phyloP scores from a whole-genome alignment of 2,888 invertebrate species.

The Eupeodes latifasciatus region DNA sequence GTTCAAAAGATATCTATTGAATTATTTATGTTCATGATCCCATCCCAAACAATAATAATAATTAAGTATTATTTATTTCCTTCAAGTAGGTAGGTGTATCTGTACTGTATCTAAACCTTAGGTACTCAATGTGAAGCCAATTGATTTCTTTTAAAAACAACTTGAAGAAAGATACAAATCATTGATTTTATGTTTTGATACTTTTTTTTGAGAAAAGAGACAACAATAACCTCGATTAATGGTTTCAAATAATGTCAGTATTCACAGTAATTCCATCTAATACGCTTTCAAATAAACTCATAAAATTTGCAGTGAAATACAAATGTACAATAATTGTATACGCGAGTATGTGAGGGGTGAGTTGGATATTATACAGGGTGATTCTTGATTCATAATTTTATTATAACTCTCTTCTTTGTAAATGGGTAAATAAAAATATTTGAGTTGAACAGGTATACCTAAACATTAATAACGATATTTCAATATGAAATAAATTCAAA shows the following conservation, averaged over 20 bases:
- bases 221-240: constrained; percentile 44
- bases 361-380: background rate
- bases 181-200: constrained; percentile 18
- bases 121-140: background rate
- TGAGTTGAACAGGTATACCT: too few species aligned
- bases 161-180: constrained; percentile 6
- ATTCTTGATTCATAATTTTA: background rate
- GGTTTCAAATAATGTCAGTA: constrained; percentile 34
- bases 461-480: too few species aligned
- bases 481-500: too few species aligned
- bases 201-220: background rate
- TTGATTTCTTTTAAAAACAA: constrained; percentile 17
- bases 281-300: constrained; percentile 54
- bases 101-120: background rate
- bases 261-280: constrained; percentile 39
- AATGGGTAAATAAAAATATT: too few species aligned
- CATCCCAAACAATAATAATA: background rate
- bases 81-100: background rate
- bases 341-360: too few species aligned
- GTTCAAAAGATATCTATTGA: background rate
- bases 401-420: too few species aligned
- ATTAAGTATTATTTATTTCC: background rate
- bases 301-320: constrained; percentile 48
- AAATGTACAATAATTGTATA: background rate
- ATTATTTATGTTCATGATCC: too few species aligned